Evolutionary conservation across 2,113 vertebrate species (phyloP).

Genomic region (Oreochromis aureus): DNA sequence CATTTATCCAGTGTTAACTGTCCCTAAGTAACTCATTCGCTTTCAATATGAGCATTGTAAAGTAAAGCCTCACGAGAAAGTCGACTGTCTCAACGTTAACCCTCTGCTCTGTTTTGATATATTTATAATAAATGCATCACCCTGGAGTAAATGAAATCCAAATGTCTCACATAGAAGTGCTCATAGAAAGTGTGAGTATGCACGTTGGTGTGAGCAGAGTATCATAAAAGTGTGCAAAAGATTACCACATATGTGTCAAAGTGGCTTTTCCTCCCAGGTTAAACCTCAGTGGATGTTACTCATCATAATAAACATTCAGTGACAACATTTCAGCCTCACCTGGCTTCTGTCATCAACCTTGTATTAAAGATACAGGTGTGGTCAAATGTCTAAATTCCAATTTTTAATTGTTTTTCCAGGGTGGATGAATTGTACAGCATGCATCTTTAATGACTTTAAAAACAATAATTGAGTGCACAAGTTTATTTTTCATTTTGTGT

Average conservation of each 20-base stretch:
- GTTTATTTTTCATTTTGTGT: background rate
- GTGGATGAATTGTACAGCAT: background rate
- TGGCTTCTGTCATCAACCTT: background rate
- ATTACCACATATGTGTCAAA: background rate
- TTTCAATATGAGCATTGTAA: background rate
- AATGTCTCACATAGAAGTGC: background rate
- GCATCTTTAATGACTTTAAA: background rate
- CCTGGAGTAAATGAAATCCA: background rate
- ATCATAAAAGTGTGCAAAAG: background rate
- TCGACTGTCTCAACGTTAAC: background rate
- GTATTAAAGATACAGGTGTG: background rate
- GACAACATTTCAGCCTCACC: background rate
- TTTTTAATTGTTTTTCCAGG: background rate
- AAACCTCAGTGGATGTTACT: background rate
- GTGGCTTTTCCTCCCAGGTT: background rate
- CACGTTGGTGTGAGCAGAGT: background rate
- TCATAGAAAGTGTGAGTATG: background rate
- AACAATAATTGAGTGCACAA: background rate
- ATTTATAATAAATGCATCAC: constrained; percentile 4
- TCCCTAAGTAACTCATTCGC: background rate
- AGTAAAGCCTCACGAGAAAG: background rate
- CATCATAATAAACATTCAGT: background rate
- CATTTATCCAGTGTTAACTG: background rate
- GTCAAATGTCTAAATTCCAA: background rate
- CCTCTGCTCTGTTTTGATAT: background rate